These are phyloP conservation scores for Austrolebias charrua DNA, from an alignment of 2,797 vertebrate species.

Conservation along the genomic window DNA sequence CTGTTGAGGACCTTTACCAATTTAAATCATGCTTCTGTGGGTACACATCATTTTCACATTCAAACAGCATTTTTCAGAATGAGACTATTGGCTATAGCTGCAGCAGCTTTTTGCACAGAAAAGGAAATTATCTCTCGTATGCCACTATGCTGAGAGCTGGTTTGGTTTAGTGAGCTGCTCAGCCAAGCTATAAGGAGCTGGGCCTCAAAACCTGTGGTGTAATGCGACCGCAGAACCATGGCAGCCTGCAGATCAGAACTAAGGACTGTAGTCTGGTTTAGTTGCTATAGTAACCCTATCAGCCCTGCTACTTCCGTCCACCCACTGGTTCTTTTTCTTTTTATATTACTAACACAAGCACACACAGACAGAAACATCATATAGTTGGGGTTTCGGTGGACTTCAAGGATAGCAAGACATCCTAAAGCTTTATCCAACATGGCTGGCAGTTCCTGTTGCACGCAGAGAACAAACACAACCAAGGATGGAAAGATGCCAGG, in stretches of 20 bases:
- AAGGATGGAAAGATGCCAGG: slow-evolving; percentile 8
- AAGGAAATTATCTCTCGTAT: slow-evolving; percentile 20
- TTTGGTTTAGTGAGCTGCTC: slow-evolving; percentile 24
- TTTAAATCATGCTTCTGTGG: neutral
- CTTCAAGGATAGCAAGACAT: slow-evolving; percentile 52
- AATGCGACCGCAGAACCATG: slow-evolving; percentile 32
- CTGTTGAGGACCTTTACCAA: slow-evolving; percentile 1
- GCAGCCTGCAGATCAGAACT: slow-evolving; percentile 46
- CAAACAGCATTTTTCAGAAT: slow-evolving; percentile 4
- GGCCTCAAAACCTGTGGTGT: slow-evolving; percentile 26
- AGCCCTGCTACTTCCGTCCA: slow-evolving; percentile 27
- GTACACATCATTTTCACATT: slow-evolving; percentile 8
- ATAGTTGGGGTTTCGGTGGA: slow-evolving; percentile 37
- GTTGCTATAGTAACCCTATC: slow-evolving; percentile 60
- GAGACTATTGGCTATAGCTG: neutral
- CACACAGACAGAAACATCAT: slow-evolving; percentile 37
- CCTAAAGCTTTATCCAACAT: slow-evolving; percentile 45
- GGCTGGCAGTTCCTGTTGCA: slow-evolving; percentile 38
- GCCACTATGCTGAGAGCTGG: slow-evolving; percentile 7
- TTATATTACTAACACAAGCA: slow-evolving; percentile 25
- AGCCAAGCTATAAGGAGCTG: slow-evolving; percentile 34
- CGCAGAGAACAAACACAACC: slow-evolving; percentile 32
- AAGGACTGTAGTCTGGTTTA: slow-evolving; percentile 51
- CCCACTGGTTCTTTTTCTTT: slow-evolving; percentile 5
- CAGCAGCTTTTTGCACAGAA: slow-evolving; percentile 1